Percentiles rank a stretch among this genome's conserved stretches.
Evolutionary conservation across 1,140 invertebrate species (phyloP).

Genomic region (Paracyclopina nana): DNA sequence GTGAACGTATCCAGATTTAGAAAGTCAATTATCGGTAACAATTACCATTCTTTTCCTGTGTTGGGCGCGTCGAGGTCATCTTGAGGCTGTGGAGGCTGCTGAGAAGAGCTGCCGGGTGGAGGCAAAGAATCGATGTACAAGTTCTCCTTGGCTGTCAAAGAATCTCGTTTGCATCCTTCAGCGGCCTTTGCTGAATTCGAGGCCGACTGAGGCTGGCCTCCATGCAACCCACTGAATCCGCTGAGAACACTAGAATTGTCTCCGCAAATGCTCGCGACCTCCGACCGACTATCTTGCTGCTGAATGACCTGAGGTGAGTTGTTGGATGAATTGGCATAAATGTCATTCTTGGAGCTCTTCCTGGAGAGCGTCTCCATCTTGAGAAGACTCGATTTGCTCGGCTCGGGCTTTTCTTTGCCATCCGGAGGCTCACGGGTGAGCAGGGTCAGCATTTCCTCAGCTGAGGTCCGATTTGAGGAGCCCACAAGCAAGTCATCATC

Average conservation of each 20-base stretch:
- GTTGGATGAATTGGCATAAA: neutral
- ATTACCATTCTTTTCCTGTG: no score
- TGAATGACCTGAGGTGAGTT: neutral
- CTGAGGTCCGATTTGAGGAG: neutral
- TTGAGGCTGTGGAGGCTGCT: no score
- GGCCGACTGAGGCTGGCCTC: no score
- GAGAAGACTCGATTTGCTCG: neutral
- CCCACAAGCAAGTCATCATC: slow-evolving; percentile 10
- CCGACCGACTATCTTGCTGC: neutral
- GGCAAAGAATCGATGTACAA: no score
- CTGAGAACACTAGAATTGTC: neutral
- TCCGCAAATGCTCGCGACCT: neutral
- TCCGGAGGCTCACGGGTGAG: slow-evolving; percentile 16
- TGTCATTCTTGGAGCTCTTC: slow-evolving; percentile 14
- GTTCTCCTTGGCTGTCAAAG: no score
- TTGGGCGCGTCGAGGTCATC: no score
- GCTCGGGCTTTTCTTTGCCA: slow-evolving; percentile 16
- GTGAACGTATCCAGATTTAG: no score
- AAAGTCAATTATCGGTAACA: no score
- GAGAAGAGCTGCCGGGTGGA: no score
- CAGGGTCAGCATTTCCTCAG: slow-evolving; percentile 9
- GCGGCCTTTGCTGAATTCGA: no score
- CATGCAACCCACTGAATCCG: neutral
- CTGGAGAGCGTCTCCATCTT: slow-evolving; percentile 7
- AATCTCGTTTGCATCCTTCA: no score